Evolutionary conservation across 2,797 vertebrate genomes (phyloP), one percentile per base, ranked within the genome.

Genomic region (Champsocephalus gunnari): DNA sequence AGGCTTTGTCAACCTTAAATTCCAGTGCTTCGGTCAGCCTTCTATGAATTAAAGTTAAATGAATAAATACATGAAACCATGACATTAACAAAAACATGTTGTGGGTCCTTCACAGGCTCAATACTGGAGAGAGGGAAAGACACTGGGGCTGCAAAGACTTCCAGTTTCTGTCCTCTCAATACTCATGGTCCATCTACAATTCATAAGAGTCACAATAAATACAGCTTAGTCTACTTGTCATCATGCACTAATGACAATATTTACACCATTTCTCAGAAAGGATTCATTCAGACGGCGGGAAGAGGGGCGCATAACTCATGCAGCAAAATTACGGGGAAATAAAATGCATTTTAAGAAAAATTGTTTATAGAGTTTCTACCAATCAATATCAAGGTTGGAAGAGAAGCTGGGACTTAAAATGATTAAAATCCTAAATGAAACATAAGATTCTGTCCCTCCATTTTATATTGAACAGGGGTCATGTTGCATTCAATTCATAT

Each of bases 41-140:
- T 50, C 34, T 14, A 41, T 19, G 11, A 53, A 54, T 78, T 57
- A 49, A 76, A n/a, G 62, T 69, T 54, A 44, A 83, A 84, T 78
- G 54, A 75, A 83, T 73, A 83, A 73, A 85, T 70, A 81, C 67
- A 83, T 16, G n/a, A 81, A 67, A 61, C 62, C 28, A 58, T 62
- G 66, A 80, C 58, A 64, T 60, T 66, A 60, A 43, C 55, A 38
- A 16, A 56, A 68, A 61, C 44, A 41, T 63, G 61, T 57, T 45
- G 19, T 10, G 1, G 10, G 54, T 54, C 38, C 44, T 32, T 66
- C 66, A 70, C 41, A 66, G 17, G 60, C 24, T 70, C 43, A 55
- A 12, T 9, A 65, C 48, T 51, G 45, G 9, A 70, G 58, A 79
- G 51, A 72, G 24, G 17, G 21, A 21, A 63, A 32, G 66, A 69